Evolutionary conservation across 2,888 invertebrate species (phyloP).

Genomic region (Acleris holmiana): DNA sequence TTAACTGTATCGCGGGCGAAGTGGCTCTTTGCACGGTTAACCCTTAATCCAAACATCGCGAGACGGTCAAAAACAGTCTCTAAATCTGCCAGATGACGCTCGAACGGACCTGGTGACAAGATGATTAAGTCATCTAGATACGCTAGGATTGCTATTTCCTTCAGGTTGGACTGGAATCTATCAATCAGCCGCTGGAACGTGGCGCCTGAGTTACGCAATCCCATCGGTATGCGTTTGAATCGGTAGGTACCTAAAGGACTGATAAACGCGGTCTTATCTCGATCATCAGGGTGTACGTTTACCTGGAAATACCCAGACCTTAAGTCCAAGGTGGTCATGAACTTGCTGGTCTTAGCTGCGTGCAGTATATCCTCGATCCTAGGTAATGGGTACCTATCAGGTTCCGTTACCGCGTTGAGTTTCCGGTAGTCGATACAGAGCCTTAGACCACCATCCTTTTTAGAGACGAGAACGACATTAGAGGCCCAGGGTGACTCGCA

Average conservation of each 20-base stretch:
- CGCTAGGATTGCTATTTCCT: conserved; percentile 39
- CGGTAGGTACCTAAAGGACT: conserved; percentile 40
- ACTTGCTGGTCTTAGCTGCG: conserved; percentile 40
- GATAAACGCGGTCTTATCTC: too few species aligned
- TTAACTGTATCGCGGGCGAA: conserved; percentile 46
- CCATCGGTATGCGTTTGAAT: conserved; percentile 43
- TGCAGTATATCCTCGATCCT: conserved; percentile 15
- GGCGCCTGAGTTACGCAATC: too few species aligned
- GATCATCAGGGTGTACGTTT: too few species aligned
- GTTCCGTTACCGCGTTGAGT: conserved; percentile 7
- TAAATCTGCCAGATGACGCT: conserved; percentile 47
- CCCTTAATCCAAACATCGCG: conserved; percentile 41
- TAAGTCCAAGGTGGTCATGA: conserved; percentile 44
- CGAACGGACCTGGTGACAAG: conserved; percentile 42
- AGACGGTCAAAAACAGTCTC: conserved; percentile 44
- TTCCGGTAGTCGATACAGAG: conserved; percentile 15
- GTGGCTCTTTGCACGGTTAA: conserved; percentile 47
- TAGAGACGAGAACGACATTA: conserved; percentile 7
- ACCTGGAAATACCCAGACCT: conserved; percentile 45
- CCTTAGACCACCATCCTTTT: conserved; percentile 6
- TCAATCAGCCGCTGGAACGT: conserved; percentile 48
- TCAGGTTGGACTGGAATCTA: conserved; percentile 42
- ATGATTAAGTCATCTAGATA: conserved; percentile 50
- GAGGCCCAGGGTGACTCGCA: conserved; percentile 17
- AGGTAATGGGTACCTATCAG: conserved; percentile 4